phyloP scores from a whole-genome alignment of 2,888 invertebrate genomes.

The Oegoconia quadripuncta region DNA sequence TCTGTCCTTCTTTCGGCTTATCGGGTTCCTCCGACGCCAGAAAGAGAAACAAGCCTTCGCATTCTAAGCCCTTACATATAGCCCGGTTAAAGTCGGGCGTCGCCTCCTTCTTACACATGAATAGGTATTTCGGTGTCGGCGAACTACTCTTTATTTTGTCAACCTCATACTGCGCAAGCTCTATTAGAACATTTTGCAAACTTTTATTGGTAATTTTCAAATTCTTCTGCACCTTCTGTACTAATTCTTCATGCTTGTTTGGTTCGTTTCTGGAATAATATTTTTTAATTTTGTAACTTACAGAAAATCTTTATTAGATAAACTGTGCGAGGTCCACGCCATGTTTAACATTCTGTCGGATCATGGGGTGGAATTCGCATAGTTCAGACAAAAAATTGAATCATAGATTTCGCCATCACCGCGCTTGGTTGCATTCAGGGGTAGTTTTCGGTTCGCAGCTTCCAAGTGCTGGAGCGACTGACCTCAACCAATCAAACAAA shows the following conservation, averaged over 20 bases:
- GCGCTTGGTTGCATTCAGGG: too few species aligned
- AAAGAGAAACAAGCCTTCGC: conserved; percentile 80
- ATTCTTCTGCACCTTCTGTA: conserved; percentile 86
- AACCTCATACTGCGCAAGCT: conserved; percentile 84
- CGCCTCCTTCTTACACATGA: conserved; percentile 84
- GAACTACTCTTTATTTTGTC: conserved; percentile 72
- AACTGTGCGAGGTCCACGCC: too few species aligned
- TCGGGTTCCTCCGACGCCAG: conserved; percentile 85
- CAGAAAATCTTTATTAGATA: too few species aligned
- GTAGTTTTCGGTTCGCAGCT: too few species aligned
- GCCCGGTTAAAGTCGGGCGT: conserved; percentile 87
- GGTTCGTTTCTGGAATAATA: conserved; percentile 83
- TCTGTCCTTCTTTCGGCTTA: conserved; percentile 74
- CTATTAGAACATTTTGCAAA: conserved; percentile 82
- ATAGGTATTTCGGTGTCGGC: conserved; percentile 76
- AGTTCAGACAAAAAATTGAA: too few species aligned
- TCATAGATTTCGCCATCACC: too few species aligned
- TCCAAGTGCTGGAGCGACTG: too few species aligned
- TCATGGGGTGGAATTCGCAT: too few species aligned
- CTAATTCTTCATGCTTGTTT: conserved; percentile 83
- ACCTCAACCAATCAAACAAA: too few species aligned
- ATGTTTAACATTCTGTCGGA: too few species aligned
- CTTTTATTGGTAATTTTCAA: conserved; percentile 82
- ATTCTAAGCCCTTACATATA: conserved; percentile 82
- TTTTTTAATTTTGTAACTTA: too few species aligned